Percentiles rank a stretch among this genome's conserved stretches.
These are phyloP conservation scores for Chelonoidis abingdonii DNA, from an alignment of 2,113 vertebrate genomes.

Conservation along the genomic window DNA sequence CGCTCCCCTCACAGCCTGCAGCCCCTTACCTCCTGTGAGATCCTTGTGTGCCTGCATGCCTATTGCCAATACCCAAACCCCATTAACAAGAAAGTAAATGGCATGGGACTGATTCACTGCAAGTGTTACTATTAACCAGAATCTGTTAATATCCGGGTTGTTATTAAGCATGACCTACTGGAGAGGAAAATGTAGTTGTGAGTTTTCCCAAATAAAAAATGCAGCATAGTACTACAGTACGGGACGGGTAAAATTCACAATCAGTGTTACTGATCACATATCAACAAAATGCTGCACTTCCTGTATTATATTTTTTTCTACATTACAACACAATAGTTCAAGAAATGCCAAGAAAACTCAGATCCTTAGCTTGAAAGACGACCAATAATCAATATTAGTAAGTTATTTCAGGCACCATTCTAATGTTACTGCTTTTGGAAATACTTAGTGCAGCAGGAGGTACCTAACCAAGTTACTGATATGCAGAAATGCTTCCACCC, in stretches of 20 bases:
- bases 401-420: neutral
- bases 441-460: neutral
- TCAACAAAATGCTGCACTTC: neutral
- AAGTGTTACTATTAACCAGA: neutral
- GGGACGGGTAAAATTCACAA: neutral
- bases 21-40: neutral
- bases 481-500: neutral
- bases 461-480: neutral
- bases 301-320: neutral
- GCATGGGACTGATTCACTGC: neutral
- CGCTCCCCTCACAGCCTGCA: neutral
- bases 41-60: neutral
- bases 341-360: neutral
- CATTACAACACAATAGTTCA: too few species aligned
- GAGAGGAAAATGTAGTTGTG: neutral
- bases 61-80: neutral
- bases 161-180: neutral
- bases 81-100: neutral
- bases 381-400: neutral
- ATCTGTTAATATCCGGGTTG: too few species aligned
- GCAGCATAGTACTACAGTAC: neutral
- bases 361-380: neutral
- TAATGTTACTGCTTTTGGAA: neutral
- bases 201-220: neutral
- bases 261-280: neutral